Percentiles rank a stretch among this genome's conserved stretches.
Evolutionary conservation across 1,140 invertebrate species (phyloP).

Genomic region (Diachasmimorpha longicaudata): DNA sequence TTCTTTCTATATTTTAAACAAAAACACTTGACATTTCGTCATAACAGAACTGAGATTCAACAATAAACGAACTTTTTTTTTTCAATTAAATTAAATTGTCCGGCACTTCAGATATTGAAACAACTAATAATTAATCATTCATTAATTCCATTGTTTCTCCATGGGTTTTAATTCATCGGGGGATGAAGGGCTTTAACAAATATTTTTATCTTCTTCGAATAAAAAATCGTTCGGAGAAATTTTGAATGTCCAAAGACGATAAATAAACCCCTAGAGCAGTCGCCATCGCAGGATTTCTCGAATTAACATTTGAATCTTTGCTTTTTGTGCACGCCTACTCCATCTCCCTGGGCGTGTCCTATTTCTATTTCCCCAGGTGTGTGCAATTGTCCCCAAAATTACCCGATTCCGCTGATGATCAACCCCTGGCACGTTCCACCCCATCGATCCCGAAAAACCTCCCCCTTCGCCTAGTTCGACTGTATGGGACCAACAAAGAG

Average conservation of each 20-base stretch:
- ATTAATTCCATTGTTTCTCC: background rate
- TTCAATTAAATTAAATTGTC: background rate
- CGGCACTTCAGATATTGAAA: too few relatives aligned
- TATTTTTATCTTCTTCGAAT: too few relatives aligned
- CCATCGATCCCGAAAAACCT: too few relatives aligned
- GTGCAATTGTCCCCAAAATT: slow-evolving; percentile 26
- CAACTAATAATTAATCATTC: too few relatives aligned
- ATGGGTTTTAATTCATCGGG: background rate
- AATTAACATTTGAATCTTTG: slow-evolving; percentile 43
- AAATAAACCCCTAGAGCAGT: background rate
- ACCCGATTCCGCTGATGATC: background rate
- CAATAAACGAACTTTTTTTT: background rate
- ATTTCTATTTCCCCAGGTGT: slow-evolving; percentile 50
- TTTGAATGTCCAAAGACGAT: too few relatives aligned
- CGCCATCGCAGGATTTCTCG: slow-evolving; percentile 45
- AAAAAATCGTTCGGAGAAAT: too few relatives aligned
- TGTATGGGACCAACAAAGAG: too few relatives aligned
- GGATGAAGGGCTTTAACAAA: background rate
- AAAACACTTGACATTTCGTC: background rate
- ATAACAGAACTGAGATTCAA: background rate
- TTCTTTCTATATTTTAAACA: slow-evolving; percentile 1
- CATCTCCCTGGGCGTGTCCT: slow-evolving; percentile 51
- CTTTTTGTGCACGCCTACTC: slow-evolving; percentile 47
- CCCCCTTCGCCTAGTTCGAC: too few relatives aligned
- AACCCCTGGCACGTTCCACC: too few relatives aligned